Conservation (phyloP, 2,888 invertebrate species). For the Chrysopilus asiliformis region DNA sequence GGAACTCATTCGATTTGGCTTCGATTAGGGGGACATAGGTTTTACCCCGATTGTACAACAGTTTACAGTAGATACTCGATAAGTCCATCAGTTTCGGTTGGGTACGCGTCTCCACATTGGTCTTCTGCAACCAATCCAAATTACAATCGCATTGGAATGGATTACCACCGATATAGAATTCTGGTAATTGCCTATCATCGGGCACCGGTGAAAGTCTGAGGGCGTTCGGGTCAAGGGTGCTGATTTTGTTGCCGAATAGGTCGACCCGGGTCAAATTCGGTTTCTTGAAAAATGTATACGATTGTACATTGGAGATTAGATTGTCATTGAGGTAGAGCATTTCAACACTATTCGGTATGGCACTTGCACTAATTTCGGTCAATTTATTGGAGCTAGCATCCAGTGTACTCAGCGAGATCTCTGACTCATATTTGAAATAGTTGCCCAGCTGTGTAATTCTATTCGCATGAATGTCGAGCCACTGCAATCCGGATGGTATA, state of each 20-base stretch:
- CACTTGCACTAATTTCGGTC: conserved; percentile 58
- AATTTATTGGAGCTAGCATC: conserved; percentile 82
- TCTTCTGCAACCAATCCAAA: conserved; percentile 87
- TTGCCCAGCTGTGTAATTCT: conserved; percentile 68
- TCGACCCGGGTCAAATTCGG: conserved; percentile 81
- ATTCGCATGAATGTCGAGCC: conserved; percentile 84
- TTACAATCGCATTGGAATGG: conserved; percentile 91
- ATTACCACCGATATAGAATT: conserved; percentile 87
- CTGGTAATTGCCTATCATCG: conserved; percentile 62
- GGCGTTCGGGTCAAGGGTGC: conserved; percentile 80
- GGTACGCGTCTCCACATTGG: conserved; percentile 72
- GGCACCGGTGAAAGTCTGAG: conserved; percentile 69
- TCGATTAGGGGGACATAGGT: conserved; percentile 74
- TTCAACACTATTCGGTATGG: conserved; percentile 75
- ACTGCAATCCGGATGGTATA: conserved; percentile 69
- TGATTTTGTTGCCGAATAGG: conserved; percentile 82
- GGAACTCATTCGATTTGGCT: conserved; percentile 76
- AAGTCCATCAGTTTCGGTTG: conserved; percentile 82
- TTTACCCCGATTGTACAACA: conserved; percentile 72
- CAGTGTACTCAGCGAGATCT: conserved; percentile 64
- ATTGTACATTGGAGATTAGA: conserved; percentile 70
- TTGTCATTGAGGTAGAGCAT: conserved; percentile 81
- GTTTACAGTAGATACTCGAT: conserved; percentile 76
- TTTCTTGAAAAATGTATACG: conserved; percentile 82
- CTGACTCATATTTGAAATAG: conserved; percentile 55